A percentile compares a stretch with the other conserved stretches of the same genome.
These are phyloP conservation scores for Cyprinodon diabolis DNA, from an alignment of 2,797 vertebrate species.

Conservation along the genomic window DNA sequence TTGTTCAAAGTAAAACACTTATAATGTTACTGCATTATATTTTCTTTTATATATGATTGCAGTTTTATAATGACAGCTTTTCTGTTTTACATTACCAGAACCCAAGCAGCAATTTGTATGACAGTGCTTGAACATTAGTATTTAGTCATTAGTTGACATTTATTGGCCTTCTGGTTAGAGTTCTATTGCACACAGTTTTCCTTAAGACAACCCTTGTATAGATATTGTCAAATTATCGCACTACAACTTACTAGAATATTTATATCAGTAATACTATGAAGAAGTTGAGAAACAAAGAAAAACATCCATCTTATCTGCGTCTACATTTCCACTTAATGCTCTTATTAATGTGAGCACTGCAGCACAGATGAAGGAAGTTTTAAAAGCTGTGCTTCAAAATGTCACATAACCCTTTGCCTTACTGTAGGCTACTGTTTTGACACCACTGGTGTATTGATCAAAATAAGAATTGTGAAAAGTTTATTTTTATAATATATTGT, in stretches of 20 bases:
- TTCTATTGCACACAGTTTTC: background rate
- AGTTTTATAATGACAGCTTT: background rate
- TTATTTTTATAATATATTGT: background rate
- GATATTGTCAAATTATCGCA: background rate
- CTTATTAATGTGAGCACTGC: background rate
- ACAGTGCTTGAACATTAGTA: background rate
- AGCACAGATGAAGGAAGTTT: background rate
- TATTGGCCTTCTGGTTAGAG: background rate
- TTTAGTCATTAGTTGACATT: background rate
- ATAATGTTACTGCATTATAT: slow-evolving; percentile 1
- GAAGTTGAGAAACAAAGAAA: background rate
- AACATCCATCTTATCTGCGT: background rate
- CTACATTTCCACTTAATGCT: background rate
- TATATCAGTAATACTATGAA: background rate
- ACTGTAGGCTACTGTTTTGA: background rate
- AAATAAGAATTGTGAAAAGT: background rate
- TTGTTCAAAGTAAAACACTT: slow-evolving; percentile 13
- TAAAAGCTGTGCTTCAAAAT: background rate
- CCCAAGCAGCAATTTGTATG: slow-evolving; percentile 6
- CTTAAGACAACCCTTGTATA: background rate
- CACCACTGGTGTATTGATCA: background rate
- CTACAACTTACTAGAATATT: no score
- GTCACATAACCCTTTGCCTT: background rate
- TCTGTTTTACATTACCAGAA: slow-evolving; percentile 6
- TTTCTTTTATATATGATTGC: slow-evolving; percentile 8